Base-by-base conservation (phyloP, 1,140 invertebrate genomes). In the Drosophila bocqueti region DNA sequence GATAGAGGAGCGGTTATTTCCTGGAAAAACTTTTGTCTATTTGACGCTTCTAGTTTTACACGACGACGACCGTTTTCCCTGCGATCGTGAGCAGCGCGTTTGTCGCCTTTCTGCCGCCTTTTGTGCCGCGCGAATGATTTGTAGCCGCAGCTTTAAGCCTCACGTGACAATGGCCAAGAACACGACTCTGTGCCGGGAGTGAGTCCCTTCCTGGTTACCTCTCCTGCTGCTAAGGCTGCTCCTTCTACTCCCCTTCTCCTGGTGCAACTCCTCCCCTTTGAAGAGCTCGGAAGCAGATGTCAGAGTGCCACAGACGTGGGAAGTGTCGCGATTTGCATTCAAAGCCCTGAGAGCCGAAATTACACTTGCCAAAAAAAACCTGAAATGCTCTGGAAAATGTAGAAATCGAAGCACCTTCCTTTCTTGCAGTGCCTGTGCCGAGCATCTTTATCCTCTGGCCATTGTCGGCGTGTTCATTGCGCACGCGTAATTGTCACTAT, bases 131-230 rank as follows among this genome's bases (percentile, higher is more conserved):
- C 65, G 60, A 65, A 91, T 92, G 91, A 92, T 92, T 92, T 92
- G 91, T 92, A 59, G 83, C 89, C 73, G 67, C 81, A 59, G 64
- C 67, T 31, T 24, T 24, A 29, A 43, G 73, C 67, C 60, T 92
- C 91, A 92, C 91, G 91, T 92, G 91, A 92, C 91, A 92, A 92
- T 91, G 74, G 91, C 66, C 82, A 66, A 90, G 89, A 90, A 91
- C 91, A 92, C 91, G 91, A 92, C 74, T 91, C 75, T 34, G 34
- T 26, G 24, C 50, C 47, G 18, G n/a, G 50, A 58, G 45, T 45
- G 24, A 49, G 45, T 47, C 26, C 65, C 65, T 49, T 67, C 65
- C 65, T 64, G 59, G 59, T 49, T 59, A 40, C 64, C 64, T n/a
- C 38, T 10, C 34, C 34, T 36, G 34, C 34, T 36, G 9, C 31